These are phyloP conservation scores for Beaufortia kweichowensis DNA, from an alignment of 2,113 vertebrate species.

Conservation along the genomic window DNA sequence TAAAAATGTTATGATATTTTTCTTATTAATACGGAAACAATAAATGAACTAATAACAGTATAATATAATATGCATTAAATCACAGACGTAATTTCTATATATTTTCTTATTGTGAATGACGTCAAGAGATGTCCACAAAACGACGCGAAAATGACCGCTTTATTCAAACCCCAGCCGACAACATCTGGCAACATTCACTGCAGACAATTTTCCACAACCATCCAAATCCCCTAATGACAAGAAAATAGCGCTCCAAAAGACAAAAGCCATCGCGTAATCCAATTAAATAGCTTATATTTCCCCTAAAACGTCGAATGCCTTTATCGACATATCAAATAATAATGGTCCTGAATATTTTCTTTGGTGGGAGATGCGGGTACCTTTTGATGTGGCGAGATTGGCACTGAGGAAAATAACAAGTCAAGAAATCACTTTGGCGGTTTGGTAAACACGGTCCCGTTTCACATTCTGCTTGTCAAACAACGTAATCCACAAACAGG, in stretches of 20 bases:
- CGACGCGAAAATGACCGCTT: neutral
- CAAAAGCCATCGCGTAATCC: conserved; percentile 20
- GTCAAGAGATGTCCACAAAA: conserved; percentile 12
- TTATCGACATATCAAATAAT: neutral
- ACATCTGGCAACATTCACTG: conserved; percentile 30
- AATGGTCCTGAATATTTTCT: neutral
- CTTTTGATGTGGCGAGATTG: conserved; percentile 67
- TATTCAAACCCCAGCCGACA: conserved; percentile 10
- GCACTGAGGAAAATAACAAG: conserved; percentile 58
- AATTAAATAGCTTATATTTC: neutral
- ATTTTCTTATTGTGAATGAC: neutral
- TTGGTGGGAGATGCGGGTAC: conserved; percentile 49
- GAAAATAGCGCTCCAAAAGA: neutral
- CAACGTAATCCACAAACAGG: conserved; percentile 74
- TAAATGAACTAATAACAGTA: neutral
- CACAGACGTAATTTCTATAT: no score
- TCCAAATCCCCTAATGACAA: neutral
- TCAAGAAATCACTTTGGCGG: conserved; percentile 65
- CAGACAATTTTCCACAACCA: conserved; percentile 20
- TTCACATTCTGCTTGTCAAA: conserved; percentile 73
- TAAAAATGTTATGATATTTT: neutral
- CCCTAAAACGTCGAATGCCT: conserved; percentile 5
- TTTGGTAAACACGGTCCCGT: conserved; percentile 64
- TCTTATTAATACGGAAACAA: neutral
- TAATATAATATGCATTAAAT: neutral